Evolutionary conservation across 1,140 invertebrate species (phyloP).

Genomic region (Propsilocerus akamusi): DNA sequence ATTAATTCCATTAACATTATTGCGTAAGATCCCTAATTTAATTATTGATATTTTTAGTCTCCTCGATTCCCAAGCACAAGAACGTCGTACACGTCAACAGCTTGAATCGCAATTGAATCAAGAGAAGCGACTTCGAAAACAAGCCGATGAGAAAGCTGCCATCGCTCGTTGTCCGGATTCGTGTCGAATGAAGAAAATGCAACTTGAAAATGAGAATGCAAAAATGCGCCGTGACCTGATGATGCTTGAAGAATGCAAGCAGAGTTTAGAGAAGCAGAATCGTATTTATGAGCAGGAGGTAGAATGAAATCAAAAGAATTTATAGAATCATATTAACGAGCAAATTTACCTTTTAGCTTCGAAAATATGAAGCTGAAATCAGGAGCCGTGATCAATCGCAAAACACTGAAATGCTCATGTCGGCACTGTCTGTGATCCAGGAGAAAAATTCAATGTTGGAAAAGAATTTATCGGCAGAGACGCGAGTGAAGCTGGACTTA

Average conservation of each 20-base stretch:
- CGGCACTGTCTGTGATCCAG: slow-evolving; percentile 61
- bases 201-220: slow-evolving; percentile 62
- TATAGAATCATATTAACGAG: not conserved
- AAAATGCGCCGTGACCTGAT: slow-evolving; percentile 55
- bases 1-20: not conserved
- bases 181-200: slow-evolving; percentile 52
- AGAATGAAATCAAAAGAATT: not conserved
- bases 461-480: slow-evolving; percentile 86
- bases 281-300: slow-evolving; percentile 22
- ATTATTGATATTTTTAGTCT: not conserved
- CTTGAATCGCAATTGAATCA: slow-evolving; percentile 58
- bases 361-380: slow-evolving; percentile 19
- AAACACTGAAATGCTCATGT: slow-evolving; percentile 62
- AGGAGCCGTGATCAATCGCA: slow-evolving; percentile 43
- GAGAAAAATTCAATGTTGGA: slow-evolving; percentile 79
- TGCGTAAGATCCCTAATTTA: too few relatives aligned
- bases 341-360: slow-evolving; percentile 7
- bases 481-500: slow-evolving; percentile 85
- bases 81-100: slow-evolving; percentile 50
- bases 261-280: slow-evolving; percentile 18
- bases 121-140: slow-evolving; percentile 51
- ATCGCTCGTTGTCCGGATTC: slow-evolving; percentile 31
- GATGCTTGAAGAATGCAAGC: slow-evolving; percentile 41
- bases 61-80: slow-evolving; percentile 31
- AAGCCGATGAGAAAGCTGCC: slow-evolving; percentile 41